These are phyloP conservation scores for Lycodopsis pacificus DNA, from an alignment of 2,797 vertebrate species.

Conservation along the genomic window DNA sequence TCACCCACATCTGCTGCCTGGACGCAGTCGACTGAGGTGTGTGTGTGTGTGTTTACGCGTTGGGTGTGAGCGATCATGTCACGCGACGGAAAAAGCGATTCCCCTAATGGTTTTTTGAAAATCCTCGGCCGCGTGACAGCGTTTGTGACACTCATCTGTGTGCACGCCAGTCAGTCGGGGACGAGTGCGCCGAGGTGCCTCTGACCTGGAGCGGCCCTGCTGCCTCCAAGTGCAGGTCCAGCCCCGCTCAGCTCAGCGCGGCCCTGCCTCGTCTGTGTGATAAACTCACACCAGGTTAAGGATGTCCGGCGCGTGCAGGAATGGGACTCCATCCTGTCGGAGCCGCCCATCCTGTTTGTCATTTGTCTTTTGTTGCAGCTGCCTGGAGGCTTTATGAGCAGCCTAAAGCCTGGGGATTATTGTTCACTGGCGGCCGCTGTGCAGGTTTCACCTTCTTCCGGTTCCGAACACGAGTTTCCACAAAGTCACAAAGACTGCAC, in stretches of 20 bases:
- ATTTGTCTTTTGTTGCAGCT: conserved; percentile 34
- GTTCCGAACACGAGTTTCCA: conserved; percentile 21
- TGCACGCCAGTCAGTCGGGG: conserved; percentile 57
- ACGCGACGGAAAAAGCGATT: conserved; percentile 61
- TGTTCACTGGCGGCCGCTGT: conserved; percentile 27
- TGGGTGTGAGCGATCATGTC: conserved; percentile 58
- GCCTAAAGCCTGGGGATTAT: conserved; percentile 22
- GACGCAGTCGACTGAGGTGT: conserved; percentile 65
- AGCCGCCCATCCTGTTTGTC: conserved; percentile 46
- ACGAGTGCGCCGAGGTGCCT: conserved; percentile 40
- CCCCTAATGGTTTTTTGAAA: conserved; percentile 67
- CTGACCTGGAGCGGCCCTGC: conserved; percentile 66
- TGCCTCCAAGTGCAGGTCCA: conserved; percentile 36
- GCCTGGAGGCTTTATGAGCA: conserved; percentile 38
- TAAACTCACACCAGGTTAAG: conserved; percentile 60
- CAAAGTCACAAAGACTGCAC: conserved; percentile 47
- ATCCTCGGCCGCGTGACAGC: conserved; percentile 53
- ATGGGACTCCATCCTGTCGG: conserved; percentile 49
- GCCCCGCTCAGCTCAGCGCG: conserved; percentile 19
- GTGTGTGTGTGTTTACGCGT: conserved; percentile 5
- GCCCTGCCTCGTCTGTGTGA: conserved; percentile 44
- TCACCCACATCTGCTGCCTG: conserved; percentile 57
- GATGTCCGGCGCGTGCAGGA: conserved; percentile 56
- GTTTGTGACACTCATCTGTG: conserved; percentile 67
- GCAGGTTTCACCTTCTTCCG: conserved; percentile 30